phyloP scores from a whole-genome alignment of 1,140 invertebrate genomes.

The Drosophila bifasciata region DNA sequence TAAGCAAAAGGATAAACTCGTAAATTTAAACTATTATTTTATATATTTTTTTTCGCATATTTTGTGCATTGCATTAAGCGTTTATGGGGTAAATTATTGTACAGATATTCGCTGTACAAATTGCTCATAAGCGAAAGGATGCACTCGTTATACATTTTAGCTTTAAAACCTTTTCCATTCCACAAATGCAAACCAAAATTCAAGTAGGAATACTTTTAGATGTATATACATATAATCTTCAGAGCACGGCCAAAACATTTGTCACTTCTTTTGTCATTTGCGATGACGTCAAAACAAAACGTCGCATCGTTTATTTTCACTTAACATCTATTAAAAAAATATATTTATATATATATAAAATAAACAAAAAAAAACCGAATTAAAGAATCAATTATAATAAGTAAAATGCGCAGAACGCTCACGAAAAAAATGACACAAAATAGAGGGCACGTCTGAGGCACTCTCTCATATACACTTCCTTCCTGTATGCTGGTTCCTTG shows the following conservation, averaged over 20 bases:
- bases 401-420: slow-evolving; percentile 43
- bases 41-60: background rate
- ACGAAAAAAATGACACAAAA: slow-evolving; percentile 14
- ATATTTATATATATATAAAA: background rate
- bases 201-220: background rate
- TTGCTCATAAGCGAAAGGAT: background rate
- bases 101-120: background rate
- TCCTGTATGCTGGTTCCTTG: background rate
- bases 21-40: background rate
- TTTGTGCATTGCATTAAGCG: background rate
- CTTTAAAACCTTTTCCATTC: too few species aligned
- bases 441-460: slow-evolving; percentile 6
- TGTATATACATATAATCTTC: too few species aligned
- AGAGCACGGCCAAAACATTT: slow-evolving; percentile 2
- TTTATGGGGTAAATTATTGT: too few species aligned
- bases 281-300: slow-evolving; percentile 45
- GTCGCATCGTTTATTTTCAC: slow-evolving; percentile 45
- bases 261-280: slow-evolving; percentile 13
- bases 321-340: slow-evolving; percentile 38
- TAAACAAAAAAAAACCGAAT: too few species aligned
- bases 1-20: too few species aligned
- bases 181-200: too few species aligned
- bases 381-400: slow-evolving; percentile 38
- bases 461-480: slow-evolving; percentile 2
- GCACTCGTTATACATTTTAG: too few species aligned